Evolutionary conservation across 2,888 invertebrate species (phyloP).

Genomic region (Oscheius sp.): DNA sequence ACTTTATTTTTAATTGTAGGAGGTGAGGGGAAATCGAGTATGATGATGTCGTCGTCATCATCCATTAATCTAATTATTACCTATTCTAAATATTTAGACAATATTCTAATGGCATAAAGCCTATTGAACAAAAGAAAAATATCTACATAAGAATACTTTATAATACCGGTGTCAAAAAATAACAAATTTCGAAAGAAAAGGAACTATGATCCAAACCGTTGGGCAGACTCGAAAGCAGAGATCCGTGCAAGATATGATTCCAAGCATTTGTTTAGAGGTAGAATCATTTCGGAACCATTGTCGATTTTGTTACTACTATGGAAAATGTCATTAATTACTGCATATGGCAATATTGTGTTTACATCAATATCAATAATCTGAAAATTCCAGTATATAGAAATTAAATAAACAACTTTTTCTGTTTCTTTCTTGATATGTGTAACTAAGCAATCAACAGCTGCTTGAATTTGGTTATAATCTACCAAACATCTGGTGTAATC

Average conservation of each 20-base stretch:
- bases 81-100: no score
- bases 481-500: constrained; percentile 60
- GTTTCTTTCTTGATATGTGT: constrained; percentile 45
- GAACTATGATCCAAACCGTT: constrained; percentile 17
- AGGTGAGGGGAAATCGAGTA: neutral
- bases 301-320: neutral
- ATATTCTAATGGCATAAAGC: no score
- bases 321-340: constrained; percentile 36
- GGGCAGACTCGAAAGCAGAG: constrained; percentile 27
- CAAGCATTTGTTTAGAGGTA: neutral
- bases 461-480: constrained; percentile 53
- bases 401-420: constrained; percentile 20
- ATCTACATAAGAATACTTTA: neutral
- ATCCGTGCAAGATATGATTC: constrained; percentile 28
- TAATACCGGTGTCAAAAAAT: constrained; percentile 5
- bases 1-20: neutral
- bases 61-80: neutral
- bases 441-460: constrained; percentile 47
- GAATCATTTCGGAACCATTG: neutral
- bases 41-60: constrained; percentile 8
- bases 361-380: constrained; percentile 22
- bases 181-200: neutral
- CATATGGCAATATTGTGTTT: constrained; percentile 42
- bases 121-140: no score
- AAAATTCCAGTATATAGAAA: constrained; percentile 18